Evolutionary conservation across 2,797 vertebrate species (phyloP).

Genomic region (Bucorvus abyssinicus): DNA sequence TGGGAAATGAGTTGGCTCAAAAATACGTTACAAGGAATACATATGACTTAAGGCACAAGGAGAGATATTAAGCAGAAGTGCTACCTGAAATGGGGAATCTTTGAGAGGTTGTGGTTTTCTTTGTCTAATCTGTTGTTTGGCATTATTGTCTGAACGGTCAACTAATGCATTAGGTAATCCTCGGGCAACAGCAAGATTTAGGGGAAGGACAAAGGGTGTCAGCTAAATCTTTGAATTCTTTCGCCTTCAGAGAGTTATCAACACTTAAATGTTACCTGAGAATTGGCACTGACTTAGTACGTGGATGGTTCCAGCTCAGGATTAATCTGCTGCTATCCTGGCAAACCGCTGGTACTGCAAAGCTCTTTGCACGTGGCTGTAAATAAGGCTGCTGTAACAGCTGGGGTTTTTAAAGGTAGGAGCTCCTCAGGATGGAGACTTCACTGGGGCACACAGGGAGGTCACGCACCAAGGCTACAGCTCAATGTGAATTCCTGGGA

Average conservation of each 20-base stretch:
- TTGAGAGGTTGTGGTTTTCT: neutral
- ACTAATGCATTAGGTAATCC: neutral
- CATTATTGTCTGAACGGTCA: neutral
- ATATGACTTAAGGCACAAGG: neutral
- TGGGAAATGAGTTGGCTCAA: neutral
- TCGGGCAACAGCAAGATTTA: neutral
- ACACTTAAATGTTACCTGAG: neutral
- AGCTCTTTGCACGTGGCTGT: neutral
- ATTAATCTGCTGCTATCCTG: neutral
- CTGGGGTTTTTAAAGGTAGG: neutral
- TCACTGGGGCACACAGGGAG: neutral
- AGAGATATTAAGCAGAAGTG: slow-evolving; percentile 4
- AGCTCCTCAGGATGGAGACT: neutral
- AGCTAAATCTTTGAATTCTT: neutral
- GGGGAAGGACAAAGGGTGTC: neutral
- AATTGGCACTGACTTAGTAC: neutral
- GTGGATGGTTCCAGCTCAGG: neutral
- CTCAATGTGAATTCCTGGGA: neutral
- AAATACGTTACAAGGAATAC: neutral
- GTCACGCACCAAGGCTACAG: neutral
- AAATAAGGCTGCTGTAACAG: neutral
- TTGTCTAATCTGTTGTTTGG: neutral
- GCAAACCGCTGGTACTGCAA: neutral
- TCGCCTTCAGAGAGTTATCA: neutral
- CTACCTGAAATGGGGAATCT: neutral